phyloP scores from a whole-genome alignment of 2,797 vertebrate species.

The Cynodonichthys magdalenae region DNA sequence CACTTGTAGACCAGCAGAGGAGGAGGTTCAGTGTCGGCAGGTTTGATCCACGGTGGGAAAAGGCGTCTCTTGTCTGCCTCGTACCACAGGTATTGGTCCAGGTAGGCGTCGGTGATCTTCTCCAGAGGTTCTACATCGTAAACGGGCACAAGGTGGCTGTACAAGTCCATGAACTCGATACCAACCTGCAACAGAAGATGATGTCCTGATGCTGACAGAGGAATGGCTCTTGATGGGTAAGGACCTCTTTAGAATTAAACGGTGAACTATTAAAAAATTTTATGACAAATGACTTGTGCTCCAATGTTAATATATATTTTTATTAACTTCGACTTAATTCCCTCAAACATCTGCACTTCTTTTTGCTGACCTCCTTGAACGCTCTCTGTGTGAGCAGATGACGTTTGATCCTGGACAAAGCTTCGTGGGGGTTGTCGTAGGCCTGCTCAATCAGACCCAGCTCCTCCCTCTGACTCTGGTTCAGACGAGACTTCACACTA shows the following conservation, averaged over 20 bases:
- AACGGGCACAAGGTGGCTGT: constrained; percentile 97
- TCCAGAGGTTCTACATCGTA: constrained; percentile 98
- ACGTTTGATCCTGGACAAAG: constrained; percentile 98
- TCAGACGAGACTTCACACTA: constrained; percentile 98
- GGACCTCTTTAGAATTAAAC: not conserved
- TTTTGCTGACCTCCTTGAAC: constrained; percentile 92
- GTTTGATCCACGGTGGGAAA: constrained; percentile 99
- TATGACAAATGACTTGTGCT: not conserved
- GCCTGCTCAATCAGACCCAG: constrained; percentile 97
- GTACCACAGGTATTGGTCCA: constrained; percentile 99
- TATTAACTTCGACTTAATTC: not conserved
- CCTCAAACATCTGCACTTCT: not conserved
- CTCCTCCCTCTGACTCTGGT: constrained; percentile 98
- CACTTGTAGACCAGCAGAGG: constrained; percentile 98
- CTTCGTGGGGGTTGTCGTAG: constrained; percentile 98
- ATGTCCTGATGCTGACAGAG: constrained; percentile 11
- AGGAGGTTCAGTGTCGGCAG: constrained; percentile 97
- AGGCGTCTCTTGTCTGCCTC: constrained; percentile 97
- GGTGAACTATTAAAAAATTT: not conserved
- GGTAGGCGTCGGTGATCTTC: constrained; percentile 98
- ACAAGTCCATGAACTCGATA: constrained; percentile 99
- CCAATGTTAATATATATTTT: not conserved
- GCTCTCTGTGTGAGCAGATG: constrained; percentile 98
- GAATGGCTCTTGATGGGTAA: not conserved
- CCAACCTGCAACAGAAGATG: constrained; percentile 84